Conservation (phyloP, 53 echinoderm and acorn worm genomes). For the Zoroaster sp. region DNA sequence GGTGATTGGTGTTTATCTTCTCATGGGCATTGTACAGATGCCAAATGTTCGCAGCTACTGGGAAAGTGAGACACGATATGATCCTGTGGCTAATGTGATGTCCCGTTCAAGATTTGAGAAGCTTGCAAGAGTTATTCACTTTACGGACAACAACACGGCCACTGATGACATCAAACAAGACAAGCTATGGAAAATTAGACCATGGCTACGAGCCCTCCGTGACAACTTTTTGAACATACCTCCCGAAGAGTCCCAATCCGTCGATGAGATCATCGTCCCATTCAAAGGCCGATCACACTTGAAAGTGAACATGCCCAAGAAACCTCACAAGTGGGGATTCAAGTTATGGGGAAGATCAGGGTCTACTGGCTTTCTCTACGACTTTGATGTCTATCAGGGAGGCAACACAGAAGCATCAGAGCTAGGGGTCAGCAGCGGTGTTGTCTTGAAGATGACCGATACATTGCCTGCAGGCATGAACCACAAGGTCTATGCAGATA, state of each 20-base stretch:
- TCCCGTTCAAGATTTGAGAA: conserved; percentile 36
- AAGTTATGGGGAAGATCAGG: conserved; percentile 49
- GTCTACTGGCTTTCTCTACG: conserved; percentile 5
- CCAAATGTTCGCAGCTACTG: conserved; percentile 42
- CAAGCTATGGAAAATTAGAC: conserved; percentile 54
- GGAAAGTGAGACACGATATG: conserved; percentile 13
- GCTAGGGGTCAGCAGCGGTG: background rate
- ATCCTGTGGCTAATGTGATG: conserved; percentile 33
- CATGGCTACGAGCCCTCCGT: conserved; percentile 17
- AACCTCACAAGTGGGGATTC: conserved; percentile 52
- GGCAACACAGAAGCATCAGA: background rate
- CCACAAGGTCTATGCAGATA: conserved; percentile 1
- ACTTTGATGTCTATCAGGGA: conserved; percentile 51
- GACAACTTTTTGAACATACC: background rate
- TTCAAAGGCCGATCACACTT: conserved; percentile 52
- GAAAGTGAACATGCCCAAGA: conserved; percentile 1
- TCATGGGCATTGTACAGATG: conserved; percentile 63
- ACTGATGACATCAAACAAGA: conserved; percentile 20
- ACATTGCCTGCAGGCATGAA: background rate
- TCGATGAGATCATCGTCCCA: conserved; percentile 38
- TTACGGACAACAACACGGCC: conserved; percentile 32
- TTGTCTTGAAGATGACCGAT: background rate
- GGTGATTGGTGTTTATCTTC: conserved; percentile 15
- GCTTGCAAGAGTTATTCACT: conserved; percentile 3
- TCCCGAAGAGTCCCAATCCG: background rate